Conservation (phyloP, 2,888 invertebrate genomes). For the Xanthia togata region DNA sequence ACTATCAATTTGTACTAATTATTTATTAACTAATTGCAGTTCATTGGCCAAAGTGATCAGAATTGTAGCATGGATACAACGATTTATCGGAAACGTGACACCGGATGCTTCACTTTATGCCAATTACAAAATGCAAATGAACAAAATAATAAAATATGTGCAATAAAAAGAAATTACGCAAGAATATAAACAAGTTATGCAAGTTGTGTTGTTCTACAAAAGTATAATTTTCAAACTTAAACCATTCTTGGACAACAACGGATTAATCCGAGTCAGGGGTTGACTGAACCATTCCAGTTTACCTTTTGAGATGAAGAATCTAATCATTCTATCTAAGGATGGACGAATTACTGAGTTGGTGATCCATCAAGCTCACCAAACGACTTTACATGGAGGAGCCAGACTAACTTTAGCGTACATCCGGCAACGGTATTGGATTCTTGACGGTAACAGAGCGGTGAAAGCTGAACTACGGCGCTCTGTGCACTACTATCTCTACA, state of each 20-base stretch:
- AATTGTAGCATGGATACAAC: constrained; percentile 24
- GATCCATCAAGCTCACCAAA: constrained; percentile 1
- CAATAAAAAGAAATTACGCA: no score
- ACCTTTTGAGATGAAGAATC: background rate
- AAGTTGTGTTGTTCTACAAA: no score
- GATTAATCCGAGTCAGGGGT: no score
- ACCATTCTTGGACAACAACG: no score
- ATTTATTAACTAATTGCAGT: constrained; percentile 24
- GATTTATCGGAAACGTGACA: constrained; percentile 22
- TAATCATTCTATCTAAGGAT: background rate
- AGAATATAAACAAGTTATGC: no score
- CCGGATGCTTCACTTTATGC: background rate
- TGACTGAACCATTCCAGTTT: no score
- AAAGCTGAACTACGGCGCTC: background rate
- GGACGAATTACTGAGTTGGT: background rate
- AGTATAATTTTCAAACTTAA: no score
- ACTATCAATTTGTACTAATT: constrained; percentile 9
- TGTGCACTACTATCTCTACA: background rate
- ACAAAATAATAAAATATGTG: background rate
- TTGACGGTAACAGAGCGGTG: background rate
- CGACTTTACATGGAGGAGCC: background rate
- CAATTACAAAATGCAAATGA: constrained; percentile 7
- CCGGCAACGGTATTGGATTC: background rate
- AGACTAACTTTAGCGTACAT: background rate
- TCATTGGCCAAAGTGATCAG: constrained; percentile 14